Percentiles rank a stretch among this genome's conserved stretches.
These are phyloP conservation scores for Athrips mouffetella DNA, from an alignment of 2,888 invertebrate species.

Conservation along the genomic window DNA sequence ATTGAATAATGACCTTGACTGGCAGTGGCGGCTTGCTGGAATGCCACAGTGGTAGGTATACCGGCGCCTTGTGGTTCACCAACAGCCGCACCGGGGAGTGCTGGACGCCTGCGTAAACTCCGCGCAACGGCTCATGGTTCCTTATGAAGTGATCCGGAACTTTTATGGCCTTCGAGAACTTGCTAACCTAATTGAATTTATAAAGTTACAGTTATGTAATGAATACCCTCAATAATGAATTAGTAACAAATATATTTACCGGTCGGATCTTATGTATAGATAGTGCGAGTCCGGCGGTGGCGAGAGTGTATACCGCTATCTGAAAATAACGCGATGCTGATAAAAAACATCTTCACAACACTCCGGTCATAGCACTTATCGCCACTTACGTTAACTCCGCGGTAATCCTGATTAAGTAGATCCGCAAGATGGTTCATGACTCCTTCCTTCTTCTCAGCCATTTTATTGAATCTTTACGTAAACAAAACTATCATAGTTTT, in stretches of 20 bases:
- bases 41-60: conserved; percentile 75
- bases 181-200: conserved; percentile 72
- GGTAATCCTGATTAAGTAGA: conserved; percentile 65
- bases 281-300: conserved; percentile 73
- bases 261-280: conserved; percentile 80
- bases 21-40: conserved; percentile 70
- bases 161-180: conserved; percentile 78
- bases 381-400: conserved; percentile 65
- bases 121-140: conserved; percentile 70
- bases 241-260: conserved; percentile 55
- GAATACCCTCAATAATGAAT: conserved; percentile 26
- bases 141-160: conserved; percentile 78
- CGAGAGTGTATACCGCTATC: conserved; percentile 79
- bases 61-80: conserved; percentile 76
- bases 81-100: conserved; percentile 70
- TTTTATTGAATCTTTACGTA: conserved; percentile 38
- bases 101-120: conserved; percentile 71
- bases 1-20: conserved; percentile 61
- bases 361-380: neutral
- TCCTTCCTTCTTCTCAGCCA: conserved; percentile 54
- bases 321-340: conserved; percentile 45
- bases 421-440: conserved; percentile 50
- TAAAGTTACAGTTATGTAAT: conserved; percentile 58
- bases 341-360: conserved; percentile 23
- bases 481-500: conserved; percentile 48